These are phyloP conservation scores for Rousettus leschenaultii DNA, from an alignment of 2,113 vertebrate genomes.

Conservation along the genomic window DNA sequence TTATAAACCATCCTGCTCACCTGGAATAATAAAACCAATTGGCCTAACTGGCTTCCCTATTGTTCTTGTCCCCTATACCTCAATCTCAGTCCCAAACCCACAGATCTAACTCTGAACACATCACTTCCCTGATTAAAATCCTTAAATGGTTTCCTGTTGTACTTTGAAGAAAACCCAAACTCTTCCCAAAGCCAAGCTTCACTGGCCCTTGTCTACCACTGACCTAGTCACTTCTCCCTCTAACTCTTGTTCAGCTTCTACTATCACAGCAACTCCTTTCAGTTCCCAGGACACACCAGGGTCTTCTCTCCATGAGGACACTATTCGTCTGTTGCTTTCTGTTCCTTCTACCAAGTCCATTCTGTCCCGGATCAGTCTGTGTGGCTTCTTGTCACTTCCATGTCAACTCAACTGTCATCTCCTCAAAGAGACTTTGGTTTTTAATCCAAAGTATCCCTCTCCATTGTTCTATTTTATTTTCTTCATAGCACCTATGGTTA, in stretches of 20 bases:
- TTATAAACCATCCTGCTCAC: neutral
- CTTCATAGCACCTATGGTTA: fast-evolving
- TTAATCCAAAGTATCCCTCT: neutral
- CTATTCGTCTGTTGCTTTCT: neutral
- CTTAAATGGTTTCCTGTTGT: neutral
- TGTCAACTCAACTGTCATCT: neutral
- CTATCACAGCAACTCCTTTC: neutral
- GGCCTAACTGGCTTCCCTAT: neutral
- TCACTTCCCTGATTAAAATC: neutral
- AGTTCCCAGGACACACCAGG: neutral
- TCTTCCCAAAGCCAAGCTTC: neutral
- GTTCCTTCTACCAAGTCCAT: neutral
- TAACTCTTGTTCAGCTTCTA: neutral
- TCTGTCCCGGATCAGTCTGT: neutral
- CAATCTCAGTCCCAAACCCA: neutral
- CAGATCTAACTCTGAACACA: neutral
- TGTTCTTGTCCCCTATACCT: neutral
- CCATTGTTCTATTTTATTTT: neutral
- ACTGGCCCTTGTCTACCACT: neutral
- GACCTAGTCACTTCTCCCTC: neutral
- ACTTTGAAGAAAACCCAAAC: neutral
- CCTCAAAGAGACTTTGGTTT: neutral
- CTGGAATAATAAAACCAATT: neutral
- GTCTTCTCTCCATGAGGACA: neutral
- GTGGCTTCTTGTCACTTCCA: neutral